Base-by-base conservation (phyloP, 2,797 vertebrate genomes). In the Epinephelus malabaricus region DNA sequence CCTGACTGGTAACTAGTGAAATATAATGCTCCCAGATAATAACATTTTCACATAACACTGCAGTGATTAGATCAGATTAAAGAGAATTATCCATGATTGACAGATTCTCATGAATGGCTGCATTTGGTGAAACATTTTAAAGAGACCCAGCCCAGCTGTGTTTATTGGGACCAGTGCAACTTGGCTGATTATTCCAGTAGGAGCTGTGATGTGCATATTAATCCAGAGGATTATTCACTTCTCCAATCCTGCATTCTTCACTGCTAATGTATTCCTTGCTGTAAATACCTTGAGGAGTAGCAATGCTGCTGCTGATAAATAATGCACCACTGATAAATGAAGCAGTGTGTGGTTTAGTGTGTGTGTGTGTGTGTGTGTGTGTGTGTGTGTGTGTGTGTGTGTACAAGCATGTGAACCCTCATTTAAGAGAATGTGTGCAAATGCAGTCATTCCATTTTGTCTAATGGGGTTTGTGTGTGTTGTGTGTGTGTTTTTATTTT, bases 301-400 rank as follows among this genome's bases (percentile, higher is more conserved):
- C 79, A 85, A 76, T 62, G 45, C 84, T 81, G 73, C 70, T 38
- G 25, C 88, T 88, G 83, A 93, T 93, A 87, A 93, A 92, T 93
- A 92, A 93, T 92, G 85, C 84, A 93, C 78, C 61, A 71, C 79
- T 90, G 86, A 93, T 92, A 88, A 92, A 92, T 92, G 88, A 89
- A 87, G 60, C 68, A 66, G 72, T 63, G 76, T 79, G 68, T 21
- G 34, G 40, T 79, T 80, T 51, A 47, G 21, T 27, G 30, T 67
- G 63, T 50, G 30, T 73, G 51, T 40, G n/a, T 43, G 47, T 30
- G 13, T 30, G 72, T 63, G 76, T 79, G 68, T 21, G 34, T 27
- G 53, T 71, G 23, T 23, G 55, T 38, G 53, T 23, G 47, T 54
- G 58, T 54, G 62, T 50, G 30, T 67, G 63, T 50, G 30, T 34